Percentiles rank a stretch among this genome's conserved stretches.
Conservation (phyloP, 2,888 invertebrate genomes). For the Helicoverpa assulta region DNA sequence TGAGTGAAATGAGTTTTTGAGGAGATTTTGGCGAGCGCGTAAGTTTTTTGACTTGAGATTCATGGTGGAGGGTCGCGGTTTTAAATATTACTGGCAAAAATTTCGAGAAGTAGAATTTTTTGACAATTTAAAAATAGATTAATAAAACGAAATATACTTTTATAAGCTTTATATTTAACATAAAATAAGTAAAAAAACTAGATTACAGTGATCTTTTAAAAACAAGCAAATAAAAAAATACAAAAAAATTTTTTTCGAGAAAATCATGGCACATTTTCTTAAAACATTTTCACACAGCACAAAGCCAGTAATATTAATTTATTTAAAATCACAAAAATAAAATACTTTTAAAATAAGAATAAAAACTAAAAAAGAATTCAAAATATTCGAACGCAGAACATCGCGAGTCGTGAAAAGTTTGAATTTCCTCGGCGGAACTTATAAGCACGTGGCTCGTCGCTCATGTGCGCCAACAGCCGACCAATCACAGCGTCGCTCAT, state of each 20-base stretch:
- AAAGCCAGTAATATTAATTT: not conserved
- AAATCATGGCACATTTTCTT: not conserved
- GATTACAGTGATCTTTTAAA: not conserved
- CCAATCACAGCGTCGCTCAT: slow-evolving; percentile 86
- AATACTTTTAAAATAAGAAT: not conserved
- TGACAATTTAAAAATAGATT: rapidly evolving
- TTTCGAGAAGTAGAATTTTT: too few species aligned
- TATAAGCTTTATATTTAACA: not conserved
- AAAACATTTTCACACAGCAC: too few species aligned
- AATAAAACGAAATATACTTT: not conserved
- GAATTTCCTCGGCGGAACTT: slow-evolving; percentile 80
- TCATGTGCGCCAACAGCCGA: slow-evolving; percentile 81
- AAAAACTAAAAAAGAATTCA: not conserved
- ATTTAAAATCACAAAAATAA: not conserved
- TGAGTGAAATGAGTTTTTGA: slow-evolving; percentile 74
- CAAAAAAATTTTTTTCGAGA: not conserved
- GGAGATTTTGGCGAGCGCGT: slow-evolving; percentile 64
- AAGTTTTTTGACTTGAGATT: slow-evolving; percentile 58
- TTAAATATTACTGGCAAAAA: slow-evolving; percentile 8
- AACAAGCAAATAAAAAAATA: not conserved
- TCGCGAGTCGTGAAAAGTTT: slow-evolving; percentile 78
- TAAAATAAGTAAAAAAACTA: too few species aligned
- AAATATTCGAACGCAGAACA: slow-evolving; percentile 20
- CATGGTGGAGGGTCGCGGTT: slow-evolving; percentile 13
- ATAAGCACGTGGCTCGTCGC: slow-evolving; percentile 89